Base-by-base conservation (phyloP, 2,113 vertebrate species). In the Muntiacus muntjak region DNA sequence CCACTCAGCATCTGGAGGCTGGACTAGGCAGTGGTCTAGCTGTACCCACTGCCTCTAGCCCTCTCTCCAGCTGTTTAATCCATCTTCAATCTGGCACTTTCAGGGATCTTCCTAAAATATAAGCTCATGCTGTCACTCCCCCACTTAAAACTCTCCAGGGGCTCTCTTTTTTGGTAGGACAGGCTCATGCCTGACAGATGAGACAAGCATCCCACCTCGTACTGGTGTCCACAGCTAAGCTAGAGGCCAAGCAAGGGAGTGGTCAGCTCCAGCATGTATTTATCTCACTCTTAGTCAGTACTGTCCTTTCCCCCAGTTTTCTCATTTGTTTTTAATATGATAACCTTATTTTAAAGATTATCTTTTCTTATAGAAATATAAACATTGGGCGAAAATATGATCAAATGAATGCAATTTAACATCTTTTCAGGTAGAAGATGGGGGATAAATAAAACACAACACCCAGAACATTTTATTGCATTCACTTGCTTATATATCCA, bases 351-450 rank as follows among this genome's bases (percentile, higher is more conserved):
- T 57, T 43, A 43, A 74, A 82, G 33, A n/a, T 43, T 28, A 23
- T 47, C 33, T 84, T 89, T 91, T 40, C 76, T 94, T 88, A 40
- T 13, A 79, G 21, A 43, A 33, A 74, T 54, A 85, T 9, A 91
- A 94, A 81, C 54, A 91, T 11, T 25, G 78, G 55, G 36, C 26
- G 50, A 91, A 94, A 97, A 85, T 58, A 54, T 85, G 71, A 93
- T 2, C 86, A 93, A 55, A 54, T 33, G 47, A 74, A 87, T 60
- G 25, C 16, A 87, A 57, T 7, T 54, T 60, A 54, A 93, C n/a
- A 58, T 30, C 28, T 55, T 64, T 85, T 81, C 58, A 88, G 92
- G 36, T 16, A 81, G 30, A 81, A 89, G 74, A 36, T 5, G 26
- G 23, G 26, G 47, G 45, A 50, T 60, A 62, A 81, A 50, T 54